These are phyloP conservation scores for Spodoptera littoralis DNA, from an alignment of 2,888 invertebrate species.

Conservation along the genomic window DNA sequence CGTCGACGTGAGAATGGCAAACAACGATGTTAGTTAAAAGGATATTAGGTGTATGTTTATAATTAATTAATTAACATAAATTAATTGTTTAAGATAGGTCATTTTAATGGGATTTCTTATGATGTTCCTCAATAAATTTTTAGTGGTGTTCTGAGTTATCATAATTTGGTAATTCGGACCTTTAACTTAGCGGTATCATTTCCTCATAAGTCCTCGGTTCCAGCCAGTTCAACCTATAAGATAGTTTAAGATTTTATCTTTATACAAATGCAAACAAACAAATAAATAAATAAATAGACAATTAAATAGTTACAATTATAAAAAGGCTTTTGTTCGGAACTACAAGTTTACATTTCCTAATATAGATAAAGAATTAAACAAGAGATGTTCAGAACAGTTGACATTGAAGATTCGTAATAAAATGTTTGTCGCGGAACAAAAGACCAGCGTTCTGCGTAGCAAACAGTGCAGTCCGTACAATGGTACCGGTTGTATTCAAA, in stretches of 20 bases:
- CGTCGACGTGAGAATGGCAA: slow-evolving; percentile 17
- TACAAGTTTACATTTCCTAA: slow-evolving; percentile 39
- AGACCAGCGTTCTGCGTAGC: background rate
- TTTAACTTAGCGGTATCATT: no score
- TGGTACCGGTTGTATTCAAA: background rate
- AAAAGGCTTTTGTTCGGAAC: slow-evolving; percentile 20
- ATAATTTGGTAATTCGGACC: no score
- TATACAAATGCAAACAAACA: background rate
- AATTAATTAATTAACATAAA: no score
- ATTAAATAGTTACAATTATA: slow-evolving; percentile 27
- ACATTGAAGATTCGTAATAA: slow-evolving; percentile 10
- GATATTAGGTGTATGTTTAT: no score
- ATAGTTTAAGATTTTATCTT: slow-evolving; percentile 18
- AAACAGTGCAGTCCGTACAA: slow-evolving; percentile 9
- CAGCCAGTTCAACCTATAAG: slow-evolving; percentile 3
- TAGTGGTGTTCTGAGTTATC: no score
- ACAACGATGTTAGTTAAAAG: background rate
- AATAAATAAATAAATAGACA: background rate
- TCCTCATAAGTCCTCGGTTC: background rate
- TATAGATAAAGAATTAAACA: slow-evolving; percentile 17
- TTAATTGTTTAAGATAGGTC: no score
- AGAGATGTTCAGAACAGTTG: slow-evolving; percentile 9
- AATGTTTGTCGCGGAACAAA: slow-evolving; percentile 23
- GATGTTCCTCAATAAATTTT: no score
- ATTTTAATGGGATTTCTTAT: no score